These are phyloP conservation scores for Uloborus diversus DNA, from an alignment of 1,140 invertebrate genomes.

Conservation along the genomic window DNA sequence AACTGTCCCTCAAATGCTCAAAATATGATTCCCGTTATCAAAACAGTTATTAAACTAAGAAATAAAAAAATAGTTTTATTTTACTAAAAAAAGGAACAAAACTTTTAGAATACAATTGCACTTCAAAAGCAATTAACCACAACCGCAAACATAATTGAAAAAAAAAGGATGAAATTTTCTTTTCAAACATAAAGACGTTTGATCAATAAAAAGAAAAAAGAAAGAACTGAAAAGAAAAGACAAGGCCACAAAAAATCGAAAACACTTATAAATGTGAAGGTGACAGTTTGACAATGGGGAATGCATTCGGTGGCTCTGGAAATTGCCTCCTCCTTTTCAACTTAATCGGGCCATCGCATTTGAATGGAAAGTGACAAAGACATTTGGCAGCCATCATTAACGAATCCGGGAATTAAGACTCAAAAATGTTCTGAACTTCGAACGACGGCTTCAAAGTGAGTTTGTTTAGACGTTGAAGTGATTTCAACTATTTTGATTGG, in stretches of 20 bases:
- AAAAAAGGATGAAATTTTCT: conserved; percentile 5
- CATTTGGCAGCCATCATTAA: not conserved
- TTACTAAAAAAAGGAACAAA: too few species aligned
- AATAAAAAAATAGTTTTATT: too few species aligned
- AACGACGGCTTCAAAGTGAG: not conserved
- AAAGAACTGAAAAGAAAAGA: conserved; percentile 9
- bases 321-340: not conserved
- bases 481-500: not conserved
- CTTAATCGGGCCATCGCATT: not conserved
- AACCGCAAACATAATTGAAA: not conserved
- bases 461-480: not conserved
- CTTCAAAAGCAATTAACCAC: conserved; percentile 43
- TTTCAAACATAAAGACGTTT: conserved; percentile 36
- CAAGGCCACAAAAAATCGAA: conserved; percentile 13
- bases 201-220: not conserved
- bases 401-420: conserved; percentile 3
- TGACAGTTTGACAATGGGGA: conserved; percentile 33
- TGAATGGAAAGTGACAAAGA: conserved; percentile 1
- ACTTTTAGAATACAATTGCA: too few species aligned
- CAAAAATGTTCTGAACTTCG: not conserved
- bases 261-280: conserved; percentile 39
- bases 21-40: too few species aligned
- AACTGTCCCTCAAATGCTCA: too few species aligned
- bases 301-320: conserved; percentile 17
- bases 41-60: too few species aligned